These are phyloP conservation scores for Agrochola litura DNA, from an alignment of 2,888 invertebrate genomes.

Conservation along the genomic window DNA sequence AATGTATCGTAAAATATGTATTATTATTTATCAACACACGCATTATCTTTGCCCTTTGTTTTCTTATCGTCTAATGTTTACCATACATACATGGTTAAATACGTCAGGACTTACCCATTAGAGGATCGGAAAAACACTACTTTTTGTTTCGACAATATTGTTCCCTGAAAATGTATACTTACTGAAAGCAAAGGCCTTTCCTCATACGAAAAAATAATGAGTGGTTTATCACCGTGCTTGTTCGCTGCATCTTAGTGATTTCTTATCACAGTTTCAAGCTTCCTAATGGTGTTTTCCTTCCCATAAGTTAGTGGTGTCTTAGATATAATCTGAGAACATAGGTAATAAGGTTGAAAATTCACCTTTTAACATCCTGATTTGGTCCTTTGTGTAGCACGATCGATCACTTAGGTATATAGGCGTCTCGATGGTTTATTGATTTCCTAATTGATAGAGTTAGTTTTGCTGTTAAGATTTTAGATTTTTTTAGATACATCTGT, in stretches of 20 bases:
- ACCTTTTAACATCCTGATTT: background rate
- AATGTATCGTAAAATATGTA: background rate
- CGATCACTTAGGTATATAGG: no score
- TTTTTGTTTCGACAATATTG: background rate
- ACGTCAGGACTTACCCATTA: background rate
- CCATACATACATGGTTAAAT: background rate
- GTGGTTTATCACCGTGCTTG: background rate
- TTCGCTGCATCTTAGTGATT: background rate
- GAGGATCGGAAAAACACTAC: background rate
- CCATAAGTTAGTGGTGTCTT: background rate
- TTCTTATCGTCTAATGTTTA: background rate
- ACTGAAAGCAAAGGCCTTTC: background rate
- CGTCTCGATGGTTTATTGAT: no score
- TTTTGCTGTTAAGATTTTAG: background rate
- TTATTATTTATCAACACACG: background rate
- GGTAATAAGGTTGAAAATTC: no score
- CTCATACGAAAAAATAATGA: background rate
- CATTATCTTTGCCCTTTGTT: no score
- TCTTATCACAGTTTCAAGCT: background rate
- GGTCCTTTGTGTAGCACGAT: background rate
- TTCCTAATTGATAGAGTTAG: background rate
- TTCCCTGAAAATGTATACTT: background rate
- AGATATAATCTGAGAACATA: background rate
- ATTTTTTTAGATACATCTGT: no score
- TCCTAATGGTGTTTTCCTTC: background rate